phyloP scores from a whole-genome alignment of 2,888 invertebrate species.

The Amphimallon solstitiale region DNA sequence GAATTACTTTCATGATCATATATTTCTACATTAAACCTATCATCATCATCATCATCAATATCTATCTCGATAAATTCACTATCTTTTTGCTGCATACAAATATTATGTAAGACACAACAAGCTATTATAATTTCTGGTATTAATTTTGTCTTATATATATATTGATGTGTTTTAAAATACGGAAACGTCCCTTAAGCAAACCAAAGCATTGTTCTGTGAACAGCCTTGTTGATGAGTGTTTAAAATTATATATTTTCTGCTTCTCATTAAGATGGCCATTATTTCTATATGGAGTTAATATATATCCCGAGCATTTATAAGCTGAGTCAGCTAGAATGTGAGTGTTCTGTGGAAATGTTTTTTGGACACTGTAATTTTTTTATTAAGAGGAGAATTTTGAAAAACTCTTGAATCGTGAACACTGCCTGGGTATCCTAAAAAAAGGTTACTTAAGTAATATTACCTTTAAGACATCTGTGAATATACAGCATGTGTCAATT shows the following conservation, averaged over 20 bases:
- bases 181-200: background rate
- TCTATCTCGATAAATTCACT: no score
- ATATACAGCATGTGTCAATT: no score
- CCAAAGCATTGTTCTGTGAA: background rate
- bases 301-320: background rate
- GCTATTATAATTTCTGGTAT: constrained; percentile 1
- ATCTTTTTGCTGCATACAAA: constrained; percentile 14
- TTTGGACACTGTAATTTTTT: background rate
- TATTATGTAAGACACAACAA: constrained; percentile 11
- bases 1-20: no score
- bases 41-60: background rate
- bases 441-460: no score
- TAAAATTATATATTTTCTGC: constrained; percentile 6
- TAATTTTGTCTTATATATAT: background rate
- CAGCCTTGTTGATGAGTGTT: background rate
- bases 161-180: background rate
- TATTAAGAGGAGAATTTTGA: background rate
- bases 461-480: constrained; percentile 2
- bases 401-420: constrained; percentile 12
- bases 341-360: background rate
- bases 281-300: constrained; percentile 11
- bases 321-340: constrained; percentile 9
- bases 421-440: background rate
- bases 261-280: constrained; percentile 3
- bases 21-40: no score